These are phyloP conservation scores for Sciurus carolinensis DNA, from an alignment of 2,797 vertebrate genomes.

Conservation along the genomic window DNA sequence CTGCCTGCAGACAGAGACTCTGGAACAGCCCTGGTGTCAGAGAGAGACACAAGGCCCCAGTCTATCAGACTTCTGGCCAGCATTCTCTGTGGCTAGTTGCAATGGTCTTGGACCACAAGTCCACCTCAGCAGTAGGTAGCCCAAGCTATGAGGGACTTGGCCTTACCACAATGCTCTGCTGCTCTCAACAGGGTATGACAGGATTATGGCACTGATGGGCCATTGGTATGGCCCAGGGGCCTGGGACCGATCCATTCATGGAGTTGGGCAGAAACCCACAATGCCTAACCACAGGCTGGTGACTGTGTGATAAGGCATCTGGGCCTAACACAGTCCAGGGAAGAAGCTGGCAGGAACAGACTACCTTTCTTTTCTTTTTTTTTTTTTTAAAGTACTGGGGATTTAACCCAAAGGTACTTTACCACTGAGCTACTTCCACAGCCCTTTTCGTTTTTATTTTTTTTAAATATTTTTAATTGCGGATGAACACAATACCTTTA, in stretches of 20 bases:
- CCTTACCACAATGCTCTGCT: background rate
- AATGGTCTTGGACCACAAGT: background rate
- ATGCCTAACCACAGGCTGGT: background rate
- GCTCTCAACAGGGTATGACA: background rate
- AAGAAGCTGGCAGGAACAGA: too few species aligned
- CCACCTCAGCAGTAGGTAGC: background rate
- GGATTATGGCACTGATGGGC: background rate
- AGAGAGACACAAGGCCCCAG: background rate
- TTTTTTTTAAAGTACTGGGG: too few species aligned
- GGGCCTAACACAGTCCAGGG: too few species aligned
- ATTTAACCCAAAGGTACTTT: too few species aligned
- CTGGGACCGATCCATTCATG: background rate
- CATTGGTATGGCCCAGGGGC: background rate
- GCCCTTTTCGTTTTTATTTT: too few species aligned
- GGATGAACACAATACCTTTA: too few species aligned
- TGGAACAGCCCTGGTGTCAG: too few species aligned
- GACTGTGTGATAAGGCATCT: background rate
- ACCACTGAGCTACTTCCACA: too few species aligned
- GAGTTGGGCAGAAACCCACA: background rate
- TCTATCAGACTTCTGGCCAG: background rate
- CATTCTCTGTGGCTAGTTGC: background rate
- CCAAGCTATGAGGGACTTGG: background rate
- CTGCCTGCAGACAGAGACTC: too few species aligned
- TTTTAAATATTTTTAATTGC: too few species aligned
- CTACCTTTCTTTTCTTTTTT: too few species aligned